These are phyloP conservation scores for Urosaurus nigricauda DNA, from an alignment of 2,797 vertebrate genomes.

Conservation along the genomic window DNA sequence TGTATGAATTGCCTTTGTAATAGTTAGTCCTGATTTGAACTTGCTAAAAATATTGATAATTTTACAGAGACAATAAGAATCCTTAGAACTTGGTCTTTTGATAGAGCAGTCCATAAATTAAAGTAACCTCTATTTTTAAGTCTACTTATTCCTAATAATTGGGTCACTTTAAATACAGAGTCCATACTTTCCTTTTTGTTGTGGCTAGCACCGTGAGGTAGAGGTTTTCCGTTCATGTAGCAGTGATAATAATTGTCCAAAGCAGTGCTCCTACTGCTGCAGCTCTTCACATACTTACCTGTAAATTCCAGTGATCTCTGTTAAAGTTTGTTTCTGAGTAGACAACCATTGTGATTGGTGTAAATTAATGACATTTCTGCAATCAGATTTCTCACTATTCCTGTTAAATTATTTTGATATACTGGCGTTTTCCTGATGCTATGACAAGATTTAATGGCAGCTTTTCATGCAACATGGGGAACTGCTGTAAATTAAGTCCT, in stretches of 20 bases:
- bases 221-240: not conserved
- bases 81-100: not conserved
- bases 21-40: not conserved
- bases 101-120: not conserved
- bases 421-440: not conserved
- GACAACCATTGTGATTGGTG: not conserved
- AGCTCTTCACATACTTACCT: not conserved
- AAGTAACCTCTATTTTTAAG: not conserved
- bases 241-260: not conserved
- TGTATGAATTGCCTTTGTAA: conserved; percentile 1
- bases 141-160: not conserved
- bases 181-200: not conserved
- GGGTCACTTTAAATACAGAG: not conserved
- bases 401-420: not conserved
- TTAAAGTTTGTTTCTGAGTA: not conserved
- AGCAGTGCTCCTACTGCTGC: not conserved
- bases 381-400: not conserved
- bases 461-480: not conserved
- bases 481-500: not conserved
- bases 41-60: not conserved
- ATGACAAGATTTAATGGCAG: not conserved
- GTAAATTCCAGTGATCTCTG: not conserved
- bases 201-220: not conserved
- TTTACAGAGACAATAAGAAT: not conserved
- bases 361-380: not conserved